Percentiles rank a stretch among this genome's conserved stretches.
These are phyloP conservation scores for Florisuga fusca DNA, from an alignment of 2,797 vertebrate genomes.

Conservation along the genomic window DNA sequence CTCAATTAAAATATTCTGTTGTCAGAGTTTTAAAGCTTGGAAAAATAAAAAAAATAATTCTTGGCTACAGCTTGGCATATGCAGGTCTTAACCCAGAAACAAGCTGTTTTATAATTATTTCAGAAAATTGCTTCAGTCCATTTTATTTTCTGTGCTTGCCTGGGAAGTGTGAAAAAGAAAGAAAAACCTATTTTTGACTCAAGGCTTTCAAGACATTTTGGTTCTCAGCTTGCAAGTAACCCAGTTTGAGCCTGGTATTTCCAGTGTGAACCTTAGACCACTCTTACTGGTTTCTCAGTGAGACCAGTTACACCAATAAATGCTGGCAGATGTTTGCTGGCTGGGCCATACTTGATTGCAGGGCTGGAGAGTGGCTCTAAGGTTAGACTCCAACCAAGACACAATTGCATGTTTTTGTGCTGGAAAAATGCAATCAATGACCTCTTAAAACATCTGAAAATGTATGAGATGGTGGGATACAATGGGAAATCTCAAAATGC, in stretches of 20 bases:
- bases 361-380: background rate
- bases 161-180: slow-evolving; percentile 67
- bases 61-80: slow-evolving; percentile 65
- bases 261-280: background rate
- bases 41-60: background rate
- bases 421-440: background rate
- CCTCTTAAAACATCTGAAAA: background rate
- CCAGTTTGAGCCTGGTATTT: slow-evolving; percentile 59
- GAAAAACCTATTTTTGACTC: slow-evolving; percentile 67
- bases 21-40: slow-evolving; percentile 49
- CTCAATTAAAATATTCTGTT: slow-evolving; percentile 57
- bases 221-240: slow-evolving; percentile 49
- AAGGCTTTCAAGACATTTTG: slow-evolving; percentile 59
- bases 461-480: background rate
- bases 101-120: slow-evolving; percentile 74
- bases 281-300: background rate
- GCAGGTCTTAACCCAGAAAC: slow-evolving; percentile 69
- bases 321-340: background rate
- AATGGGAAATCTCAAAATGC: background rate
- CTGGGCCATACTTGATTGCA: background rate
- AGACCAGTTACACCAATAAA: background rate
- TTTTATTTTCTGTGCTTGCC: slow-evolving; percentile 63
- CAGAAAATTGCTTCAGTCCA: slow-evolving; percentile 68
- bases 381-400: background rate
- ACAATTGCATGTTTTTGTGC: rapidly evolving